Base-by-base conservation (phyloP, 2,113 vertebrate genomes). In the Salvelinus fontinalis region DNA sequence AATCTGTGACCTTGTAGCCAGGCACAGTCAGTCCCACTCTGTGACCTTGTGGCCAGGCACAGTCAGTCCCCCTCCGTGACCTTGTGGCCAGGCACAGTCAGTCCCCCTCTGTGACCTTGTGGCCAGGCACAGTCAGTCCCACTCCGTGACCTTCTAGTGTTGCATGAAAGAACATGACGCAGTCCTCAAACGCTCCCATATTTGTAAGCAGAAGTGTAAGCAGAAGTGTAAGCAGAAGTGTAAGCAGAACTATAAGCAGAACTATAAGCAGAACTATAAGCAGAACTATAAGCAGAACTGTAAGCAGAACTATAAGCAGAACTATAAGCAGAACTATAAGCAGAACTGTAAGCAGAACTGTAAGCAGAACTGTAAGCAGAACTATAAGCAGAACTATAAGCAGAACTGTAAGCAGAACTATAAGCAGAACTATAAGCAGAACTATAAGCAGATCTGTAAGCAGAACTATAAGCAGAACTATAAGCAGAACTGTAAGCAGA, bases 131-230 rank as follows among this genome's bases (percentile, higher is more conserved):
- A 34, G 31, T 34, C 31, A 34, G 1, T 1, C 31, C 5, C 31
- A 0, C 31, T 31, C 5, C 0, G 5, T 31, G 5, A 31, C 5
- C 31, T 31, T 44, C 9, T 44, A 44, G 16, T 14, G 51, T 54
- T 3, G 16, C 62, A 74, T 71, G n/a, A 24, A 22, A 44, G 11
- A 62, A 62, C n/a, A 62, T 62, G 3, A 4, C 20, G 4, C 44
- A 13, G 68, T 70, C 44, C 68, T 70, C 68, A 44, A 24, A 44
- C 51, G 39, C 20, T 18, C 62, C 48, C 48, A 44, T 22, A 77
- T 76, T 75, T 70, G 18, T 24, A 59, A 67, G 80, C 67, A 70
- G 11, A 67, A 67, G 0, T 13, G 81, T 39, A 39, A 72, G 34
- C 4, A 51, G 6, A 59, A 18, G 0, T 13, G 81, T 39, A 39